Evolutionary conservation across 2,113 vertebrate species (phyloP).

Genomic region (Ptilonorhynchus violaceus): DNA sequence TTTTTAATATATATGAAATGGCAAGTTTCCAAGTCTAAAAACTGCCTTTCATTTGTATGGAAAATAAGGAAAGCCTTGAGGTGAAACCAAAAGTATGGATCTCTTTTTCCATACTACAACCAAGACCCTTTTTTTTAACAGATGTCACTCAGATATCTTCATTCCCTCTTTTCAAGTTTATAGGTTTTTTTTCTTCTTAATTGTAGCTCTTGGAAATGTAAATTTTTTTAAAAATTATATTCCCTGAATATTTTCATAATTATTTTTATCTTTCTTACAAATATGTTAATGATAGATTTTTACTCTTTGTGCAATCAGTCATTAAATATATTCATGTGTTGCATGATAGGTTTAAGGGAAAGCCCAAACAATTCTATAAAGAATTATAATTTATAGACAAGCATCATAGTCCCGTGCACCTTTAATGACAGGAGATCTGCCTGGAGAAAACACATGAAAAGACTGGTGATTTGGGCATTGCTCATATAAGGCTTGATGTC

Average conservation of each 20-base stretch:
- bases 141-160: background rate
- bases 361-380: background rate
- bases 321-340: background rate
- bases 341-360: background rate
- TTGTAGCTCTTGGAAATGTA: background rate
- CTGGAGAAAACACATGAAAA: background rate
- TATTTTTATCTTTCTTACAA: background rate
- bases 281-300: background rate
- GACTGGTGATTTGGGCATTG: background rate
- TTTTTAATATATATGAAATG: background rate
- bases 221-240: background rate
- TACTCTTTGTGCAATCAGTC: background rate
- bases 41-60: background rate
- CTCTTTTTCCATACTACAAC: background rate
- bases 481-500: background rate
- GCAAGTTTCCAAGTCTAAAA: background rate
- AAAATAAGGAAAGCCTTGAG: background rate
- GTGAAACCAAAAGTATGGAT: background rate
- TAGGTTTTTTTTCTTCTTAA: accelerated
- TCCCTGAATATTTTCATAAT: background rate
- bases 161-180: background rate
- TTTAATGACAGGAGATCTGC: background rate
- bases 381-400: background rate
- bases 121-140: background rate
- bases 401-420: background rate